A percentile compares a stretch with the other conserved stretches of the same genome.
phyloP scores from a whole-genome alignment of 2,113 vertebrate genomes.

The Bombycilla garrulus region DNA sequence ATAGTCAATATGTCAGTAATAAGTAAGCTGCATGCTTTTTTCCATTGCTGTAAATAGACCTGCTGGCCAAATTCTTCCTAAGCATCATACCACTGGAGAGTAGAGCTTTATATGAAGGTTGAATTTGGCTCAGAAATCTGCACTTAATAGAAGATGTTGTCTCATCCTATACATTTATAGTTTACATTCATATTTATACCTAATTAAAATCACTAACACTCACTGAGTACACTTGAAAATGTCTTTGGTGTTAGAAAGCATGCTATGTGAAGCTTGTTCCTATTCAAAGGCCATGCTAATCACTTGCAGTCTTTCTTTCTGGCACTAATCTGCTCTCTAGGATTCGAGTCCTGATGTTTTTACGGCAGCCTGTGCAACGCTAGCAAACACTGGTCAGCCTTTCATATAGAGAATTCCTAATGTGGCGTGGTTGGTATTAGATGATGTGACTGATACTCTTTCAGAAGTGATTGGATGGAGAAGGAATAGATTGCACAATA shows the following conservation, averaged over 20 bases:
- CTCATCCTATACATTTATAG: neutral
- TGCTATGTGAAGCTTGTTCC: neutral
- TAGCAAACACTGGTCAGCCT: neutral
- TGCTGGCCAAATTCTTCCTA: neutral
- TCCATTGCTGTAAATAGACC: neutral
- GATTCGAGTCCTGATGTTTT: neutral
- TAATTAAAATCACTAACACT: constrained; percentile 43
- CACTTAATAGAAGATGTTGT: neutral
- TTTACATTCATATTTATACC: constrained; percentile 36
- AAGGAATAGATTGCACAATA: neutral
- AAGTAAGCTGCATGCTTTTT: neutral
- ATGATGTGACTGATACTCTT: neutral
- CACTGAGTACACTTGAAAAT: constrained; percentile 50
- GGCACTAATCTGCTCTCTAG: neutral
- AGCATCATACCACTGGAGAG: neutral
- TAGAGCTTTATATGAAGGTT: neutral
- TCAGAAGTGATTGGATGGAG: neutral
- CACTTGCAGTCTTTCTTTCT: neutral
- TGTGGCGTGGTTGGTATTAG: neutral
- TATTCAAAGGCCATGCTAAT: neutral
- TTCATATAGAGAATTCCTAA: neutral
- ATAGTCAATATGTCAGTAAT: neutral
- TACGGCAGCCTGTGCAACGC: neutral
- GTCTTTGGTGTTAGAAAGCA: constrained; percentile 24
- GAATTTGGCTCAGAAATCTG: neutral